Evolutionary conservation across 1,140 invertebrate species (phyloP).

Genomic region (Dendroctonus valens): DNA sequence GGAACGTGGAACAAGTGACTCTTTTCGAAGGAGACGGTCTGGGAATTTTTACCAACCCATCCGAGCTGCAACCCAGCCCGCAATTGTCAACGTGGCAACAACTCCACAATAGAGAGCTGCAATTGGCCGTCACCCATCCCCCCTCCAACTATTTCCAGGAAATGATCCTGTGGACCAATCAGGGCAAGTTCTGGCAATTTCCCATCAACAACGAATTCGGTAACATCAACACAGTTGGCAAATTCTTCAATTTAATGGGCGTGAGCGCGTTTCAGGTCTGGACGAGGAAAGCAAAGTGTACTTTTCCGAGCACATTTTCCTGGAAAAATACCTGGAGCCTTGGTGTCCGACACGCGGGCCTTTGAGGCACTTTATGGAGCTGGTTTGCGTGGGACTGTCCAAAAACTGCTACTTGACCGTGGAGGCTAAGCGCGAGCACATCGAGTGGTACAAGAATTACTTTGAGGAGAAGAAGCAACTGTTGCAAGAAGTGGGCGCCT

Average conservation of each 20-base stretch:
- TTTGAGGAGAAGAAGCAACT: conserved; percentile 80
- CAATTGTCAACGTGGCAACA: conserved; percentile 67
- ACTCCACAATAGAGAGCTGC: conserved; percentile 64
- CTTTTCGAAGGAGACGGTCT: conserved; percentile 60
- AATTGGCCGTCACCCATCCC: conserved; percentile 62
- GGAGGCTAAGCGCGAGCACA: conserved; percentile 84
- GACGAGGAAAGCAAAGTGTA: conserved; percentile 76
- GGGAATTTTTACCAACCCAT: conserved; percentile 57
- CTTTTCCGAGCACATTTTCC: conserved; percentile 91
- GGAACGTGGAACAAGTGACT: conserved; percentile 49
- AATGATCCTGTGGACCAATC: conserved; percentile 90
- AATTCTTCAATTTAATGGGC: too few relatives aligned
- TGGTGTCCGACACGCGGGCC: conserved; percentile 91
- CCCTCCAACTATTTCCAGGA: conserved; percentile 90
- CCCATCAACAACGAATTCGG: conserved; percentile 98
- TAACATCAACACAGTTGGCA: conserved; percentile 45
- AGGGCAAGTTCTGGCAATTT: conserved; percentile 95
- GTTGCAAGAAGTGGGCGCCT: conserved; percentile 62
- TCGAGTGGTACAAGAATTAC: conserved; percentile 90
- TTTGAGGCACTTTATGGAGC: conserved; percentile 94
- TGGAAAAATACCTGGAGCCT: conserved; percentile 78
- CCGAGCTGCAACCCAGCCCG: conserved; percentile 46
- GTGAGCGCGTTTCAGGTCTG: conserved; percentile 59
- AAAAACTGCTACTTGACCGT: conserved; percentile 92
- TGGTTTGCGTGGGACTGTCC: conserved; percentile 89